Base-by-base conservation (phyloP, 2,113 vertebrate species). In the Leptosomus discolor region DNA sequence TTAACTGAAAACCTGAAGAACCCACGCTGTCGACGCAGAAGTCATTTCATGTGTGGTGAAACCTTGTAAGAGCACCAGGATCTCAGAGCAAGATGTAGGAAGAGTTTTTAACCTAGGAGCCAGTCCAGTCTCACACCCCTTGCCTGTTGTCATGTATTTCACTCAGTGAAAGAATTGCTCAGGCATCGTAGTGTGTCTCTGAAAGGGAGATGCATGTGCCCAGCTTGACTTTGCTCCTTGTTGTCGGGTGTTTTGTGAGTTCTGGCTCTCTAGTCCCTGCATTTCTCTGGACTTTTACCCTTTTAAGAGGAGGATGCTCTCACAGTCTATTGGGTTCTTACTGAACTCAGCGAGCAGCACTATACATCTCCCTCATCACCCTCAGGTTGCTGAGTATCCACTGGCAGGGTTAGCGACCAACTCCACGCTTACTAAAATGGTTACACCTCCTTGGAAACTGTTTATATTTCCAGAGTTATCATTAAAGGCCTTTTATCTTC, bases 371-470 rank as follows among this genome's bases (percentile, higher is more conserved):
- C 39, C 32, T 74, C 70, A 11, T 36, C 50, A 53, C 24, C 60
- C 48, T 83, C 69, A 22, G 0, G 0, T 15, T 75, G 22, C 26
- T 2, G 1, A 26, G 10, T 51, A 50, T 36, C 27, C 8, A 1
- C 5, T n/a, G 36, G 29, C 70, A 61, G 82, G 17, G 43, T 54
- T 41, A 63, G 71, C 17, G 70, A 70, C n/a, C 37, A 80, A 39
- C 22, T 46, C 50, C 67, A 27, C 0, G 0, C 30, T 79, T 48
- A 30, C 3, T 68, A 36, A 94, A 71, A 57, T 27, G 26, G 22
- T 41, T 74, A 20, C 37, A 74, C 15, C 60, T 92, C 21, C 54
- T 65, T 82, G 85, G 13, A 45, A 90, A 41, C 22, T 37, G 39
- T 39, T 78, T 71, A 7, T 48, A 30, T 85, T 71, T 87, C 67